Conservation (phyloP, 2,797 vertebrate species). For the Microctenopoma steveboyesi region DNA sequence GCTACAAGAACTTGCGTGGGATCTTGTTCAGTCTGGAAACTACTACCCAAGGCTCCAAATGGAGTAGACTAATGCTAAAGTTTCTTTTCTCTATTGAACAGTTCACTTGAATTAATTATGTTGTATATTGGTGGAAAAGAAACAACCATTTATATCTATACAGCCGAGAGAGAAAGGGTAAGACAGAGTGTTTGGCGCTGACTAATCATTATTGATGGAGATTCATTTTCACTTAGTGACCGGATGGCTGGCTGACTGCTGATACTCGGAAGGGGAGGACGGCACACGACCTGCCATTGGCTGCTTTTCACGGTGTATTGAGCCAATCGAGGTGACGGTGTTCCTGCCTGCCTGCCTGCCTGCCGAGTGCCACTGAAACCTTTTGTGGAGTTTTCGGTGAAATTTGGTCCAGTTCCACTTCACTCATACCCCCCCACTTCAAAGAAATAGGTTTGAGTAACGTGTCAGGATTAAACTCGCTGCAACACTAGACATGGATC, state of each 20-base stretch:
- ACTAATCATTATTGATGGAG: slow-evolving; percentile 79
- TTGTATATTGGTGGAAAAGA: slow-evolving; percentile 51
- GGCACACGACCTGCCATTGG: slow-evolving; percentile 42
- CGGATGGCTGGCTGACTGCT: slow-evolving; percentile 60
- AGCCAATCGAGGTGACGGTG: slow-evolving; percentile 58
- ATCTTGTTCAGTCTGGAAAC: slow-evolving; percentile 37
- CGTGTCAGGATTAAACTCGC: slow-evolving; percentile 46
- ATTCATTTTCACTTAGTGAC: slow-evolving; percentile 70
- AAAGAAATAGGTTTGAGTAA: slow-evolving; percentile 50
- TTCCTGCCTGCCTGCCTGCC: slow-evolving; percentile 16
- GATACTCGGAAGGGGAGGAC: slow-evolving; percentile 38
- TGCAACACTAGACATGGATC: slow-evolving; percentile 31
- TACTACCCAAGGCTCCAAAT: slow-evolving; percentile 10
- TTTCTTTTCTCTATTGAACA: slow-evolving; percentile 44
- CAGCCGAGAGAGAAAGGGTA: slow-evolving; percentile 49
- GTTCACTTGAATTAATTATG: slow-evolving; percentile 62
- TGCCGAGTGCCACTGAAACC: slow-evolving; percentile 33
- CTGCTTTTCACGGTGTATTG: slow-evolving; percentile 55
- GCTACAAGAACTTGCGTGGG: neutral
- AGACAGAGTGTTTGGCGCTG: slow-evolving; percentile 54
- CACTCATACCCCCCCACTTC: slow-evolving; percentile 43
- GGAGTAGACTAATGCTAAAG: slow-evolving; percentile 33
- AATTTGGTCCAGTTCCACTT: slow-evolving; percentile 50
- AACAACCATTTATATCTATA: slow-evolving; percentile 73
- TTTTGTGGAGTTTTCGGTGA: slow-evolving; percentile 32